Evolutionary conservation across 1,140 invertebrate genomes (phyloP), one percentile per base, ranked within the genome.

Genomic region (Drosophila orosa): DNA sequence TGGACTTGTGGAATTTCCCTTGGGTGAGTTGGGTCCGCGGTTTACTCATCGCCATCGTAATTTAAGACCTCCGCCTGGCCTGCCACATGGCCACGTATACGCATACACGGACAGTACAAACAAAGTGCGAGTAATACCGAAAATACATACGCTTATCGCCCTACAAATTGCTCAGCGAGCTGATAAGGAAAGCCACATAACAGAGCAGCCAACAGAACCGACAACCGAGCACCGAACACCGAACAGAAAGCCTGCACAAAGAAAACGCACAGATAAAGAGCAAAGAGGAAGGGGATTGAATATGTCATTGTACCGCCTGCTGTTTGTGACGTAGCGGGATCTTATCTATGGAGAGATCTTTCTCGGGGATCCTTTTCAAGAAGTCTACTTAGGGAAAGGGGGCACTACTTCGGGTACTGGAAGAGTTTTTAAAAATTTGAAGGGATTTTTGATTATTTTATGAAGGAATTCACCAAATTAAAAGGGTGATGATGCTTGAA

Each of bases 101-200:
- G 40, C 42, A 45, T 27, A 54, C 71, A 74, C 42, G 15, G 60
- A 17, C 60, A 60, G 55, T 72, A 65, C 75, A 80, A 67, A 65
- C 59, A 76, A 54, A 54, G 77, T 48, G 59, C 59, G 73, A 85
- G 77, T 85, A 85, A 85, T 77, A 76, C 80, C 80, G 54, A 80
- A 85, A 84, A 85, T 85, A 85, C 78, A 87, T 82, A 75, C 66
- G 74, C 83, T 85, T 85, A 85, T 85, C 82, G 71, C 78, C 55
- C 19, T 27, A 82, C 72, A 80, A 75, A 74, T 66, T 62, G 47
- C 77, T 83, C 61, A 33, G 35, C 47, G 68, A 44, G 29, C 82
- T 85, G 82, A 85, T 85, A 85, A 85, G 75, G 75, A 65, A 56
- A 47, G 73, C 73, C 73, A 73, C 65, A 72, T 59, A 79, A 62